A percentile compares a stretch with the other conserved stretches of the same genome.
phyloP scores from a whole-genome alignment of 1,140 invertebrate genomes.

The Drosophila cardini region DNA sequence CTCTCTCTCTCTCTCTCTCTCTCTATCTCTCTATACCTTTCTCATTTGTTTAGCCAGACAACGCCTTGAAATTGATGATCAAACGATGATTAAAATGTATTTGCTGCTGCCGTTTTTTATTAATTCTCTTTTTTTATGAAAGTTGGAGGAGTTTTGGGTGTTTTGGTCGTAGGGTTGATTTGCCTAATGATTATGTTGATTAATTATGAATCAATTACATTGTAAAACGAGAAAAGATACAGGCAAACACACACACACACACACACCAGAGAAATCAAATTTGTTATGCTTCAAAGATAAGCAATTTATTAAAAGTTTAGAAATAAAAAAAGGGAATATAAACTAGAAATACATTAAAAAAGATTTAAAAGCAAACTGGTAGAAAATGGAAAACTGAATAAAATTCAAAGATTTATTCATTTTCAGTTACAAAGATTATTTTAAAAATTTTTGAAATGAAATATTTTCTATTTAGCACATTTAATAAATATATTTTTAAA shows the following conservation, averaged over 20 bases:
- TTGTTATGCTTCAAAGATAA: constrained; percentile 51
- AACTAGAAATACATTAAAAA: too few relatives aligned
- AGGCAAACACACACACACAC: constrained; percentile 7
- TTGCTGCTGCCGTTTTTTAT: constrained; percentile 37
- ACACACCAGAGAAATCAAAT: constrained; percentile 48
- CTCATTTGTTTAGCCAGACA: constrained; percentile 43
- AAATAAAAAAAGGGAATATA: background rate
- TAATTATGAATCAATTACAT: constrained; percentile 83
- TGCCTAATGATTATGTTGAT: constrained; percentile 75
- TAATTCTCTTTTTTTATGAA: constrained; percentile 52
- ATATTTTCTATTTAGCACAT: background rate
- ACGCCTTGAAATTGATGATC: constrained; percentile 73
- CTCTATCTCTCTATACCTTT: constrained; percentile 10
- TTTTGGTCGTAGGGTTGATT: constrained; percentile 17
- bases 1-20: background rate
- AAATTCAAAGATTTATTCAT: background rate
- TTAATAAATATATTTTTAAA: background rate
- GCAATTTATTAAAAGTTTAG: background rate
- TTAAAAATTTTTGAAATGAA: background rate
- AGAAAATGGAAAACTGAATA: background rate
- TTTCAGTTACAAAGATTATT: too few relatives aligned
- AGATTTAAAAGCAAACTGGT: background rate
- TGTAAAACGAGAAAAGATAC: constrained; percentile 55
- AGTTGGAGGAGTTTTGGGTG: background rate
- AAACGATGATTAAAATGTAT: constrained; percentile 83